Base-by-base conservation (phyloP, 2,797 vertebrate genomes). In the Octomys mimax region DNA sequence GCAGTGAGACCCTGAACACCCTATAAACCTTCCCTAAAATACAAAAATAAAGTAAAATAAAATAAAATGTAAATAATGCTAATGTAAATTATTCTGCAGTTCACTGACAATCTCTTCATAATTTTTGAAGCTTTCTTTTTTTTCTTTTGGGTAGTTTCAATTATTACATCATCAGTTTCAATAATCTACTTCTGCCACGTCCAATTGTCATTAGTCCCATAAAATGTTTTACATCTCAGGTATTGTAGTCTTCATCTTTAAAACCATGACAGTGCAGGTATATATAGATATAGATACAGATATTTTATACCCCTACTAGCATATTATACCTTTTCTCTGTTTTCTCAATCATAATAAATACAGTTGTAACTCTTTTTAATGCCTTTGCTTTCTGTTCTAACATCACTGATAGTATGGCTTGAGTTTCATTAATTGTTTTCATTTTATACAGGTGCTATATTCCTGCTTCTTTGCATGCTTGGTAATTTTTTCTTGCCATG, bases 301-400 rank as follows among this genome's bases (percentile, higher is more conserved):
- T 54, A 54, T 73, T 87, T 36, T 4, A 13, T 80, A 3, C 57
- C 14, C 91, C 79, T 75, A 42, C 6, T 86, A 92, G n/a, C 13
- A 73, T 91, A 21, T n/a, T 73, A n/a, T 62, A 42, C 77, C 12
- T 89, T 93, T 92, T 66, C n/a, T 91, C 22, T 79, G 79, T 77
- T n/a, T 95, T 96, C 62, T 80, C 39, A 3, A 85, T 92, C 73
- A 92, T 59, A 78, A 0, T 36, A 70, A 85, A 70, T 79, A 42
- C 7, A 93, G 36, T 68, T 84, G 64, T 36, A 81, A 68, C 8
- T 83, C 16, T 18, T 66, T 90, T 68, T 31, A 73, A 66, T 57
- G 39, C 33, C 31, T 22, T 64, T 49, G 59, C 71, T 46, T 84
- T 31, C 31, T 59, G 85, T 79, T 52, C 49, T 54, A 79, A 12